Conservation (phyloP, 2,888 invertebrate genomes). For the Agonopterix alstromeriana region DNA sequence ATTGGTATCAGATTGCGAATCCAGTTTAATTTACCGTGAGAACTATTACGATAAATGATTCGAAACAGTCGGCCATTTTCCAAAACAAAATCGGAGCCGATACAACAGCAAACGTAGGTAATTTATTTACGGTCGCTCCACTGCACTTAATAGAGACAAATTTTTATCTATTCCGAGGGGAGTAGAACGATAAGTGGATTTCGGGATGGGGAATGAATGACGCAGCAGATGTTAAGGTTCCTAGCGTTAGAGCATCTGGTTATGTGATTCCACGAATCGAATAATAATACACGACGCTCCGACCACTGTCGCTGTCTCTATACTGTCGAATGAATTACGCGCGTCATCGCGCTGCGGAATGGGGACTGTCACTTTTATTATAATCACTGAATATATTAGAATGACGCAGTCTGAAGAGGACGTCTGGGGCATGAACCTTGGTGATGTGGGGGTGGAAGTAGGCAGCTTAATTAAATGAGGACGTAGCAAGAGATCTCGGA, state of each 20-base stretch:
- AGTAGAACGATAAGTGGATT: slow-evolving; percentile 20
- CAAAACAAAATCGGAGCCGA: slow-evolving; percentile 22
- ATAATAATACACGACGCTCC: slow-evolving; percentile 7
- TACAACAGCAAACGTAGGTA: slow-evolving; percentile 17
- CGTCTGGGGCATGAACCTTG: slow-evolving; percentile 1
- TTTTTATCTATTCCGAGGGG: slow-evolving; percentile 29
- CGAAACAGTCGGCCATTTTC: slow-evolving; percentile 8
- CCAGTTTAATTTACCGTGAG: slow-evolving; percentile 31
- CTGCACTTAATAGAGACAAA: slow-evolving; percentile 36
- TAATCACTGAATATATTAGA: background rate
- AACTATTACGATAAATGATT: slow-evolving; percentile 25
- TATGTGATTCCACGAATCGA: slow-evolving; percentile 17
- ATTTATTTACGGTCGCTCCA: slow-evolving; percentile 19
- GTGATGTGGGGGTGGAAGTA: background rate
- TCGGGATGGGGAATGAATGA: slow-evolving; percentile 28
- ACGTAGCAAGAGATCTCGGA: slow-evolving; percentile 42
- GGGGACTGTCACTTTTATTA: no score
- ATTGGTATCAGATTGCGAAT: slow-evolving; percentile 27
- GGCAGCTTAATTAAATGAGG: slow-evolving; percentile 26
- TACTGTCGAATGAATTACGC: slow-evolving; percentile 4
- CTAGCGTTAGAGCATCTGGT: slow-evolving; percentile 26
- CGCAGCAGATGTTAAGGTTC: slow-evolving; percentile 41
- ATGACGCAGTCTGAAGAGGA: background rate
- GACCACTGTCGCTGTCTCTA: slow-evolving; percentile 8
- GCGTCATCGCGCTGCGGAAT: no score